Evolutionary conservation across 2,113 vertebrate species (phyloP).

Genomic region (Labeo catla): DNA sequence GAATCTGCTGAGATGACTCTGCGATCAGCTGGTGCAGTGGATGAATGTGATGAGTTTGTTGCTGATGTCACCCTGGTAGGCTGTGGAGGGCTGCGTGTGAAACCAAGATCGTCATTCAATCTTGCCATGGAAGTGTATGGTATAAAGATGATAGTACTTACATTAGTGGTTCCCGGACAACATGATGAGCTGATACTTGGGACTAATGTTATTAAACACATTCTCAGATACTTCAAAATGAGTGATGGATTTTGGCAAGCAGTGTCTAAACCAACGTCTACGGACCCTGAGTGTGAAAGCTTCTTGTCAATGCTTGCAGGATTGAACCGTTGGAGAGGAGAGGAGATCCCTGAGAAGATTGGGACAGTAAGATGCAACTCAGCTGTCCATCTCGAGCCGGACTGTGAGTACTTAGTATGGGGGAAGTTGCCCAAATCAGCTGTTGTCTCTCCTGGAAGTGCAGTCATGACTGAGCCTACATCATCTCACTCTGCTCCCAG

Average conservation of each 20-base stretch:
- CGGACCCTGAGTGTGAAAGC: not conserved
- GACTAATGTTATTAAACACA: slow-evolving; percentile 27
- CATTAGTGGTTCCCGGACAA: not conserved
- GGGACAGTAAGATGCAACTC: slow-evolving; percentile 47
- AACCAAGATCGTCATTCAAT: not conserved
- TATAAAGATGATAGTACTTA: not conserved
- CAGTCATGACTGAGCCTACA: too few relatives aligned
- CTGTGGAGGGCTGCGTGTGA: not conserved
- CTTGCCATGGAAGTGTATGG: slow-evolving; percentile 16
- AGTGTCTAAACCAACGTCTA: not conserved
- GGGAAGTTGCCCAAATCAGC: not conserved
- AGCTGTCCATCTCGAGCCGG: slow-evolving; percentile 29
- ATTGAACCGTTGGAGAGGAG: slow-evolving; percentile 36
- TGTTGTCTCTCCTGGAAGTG: too few relatives aligned
- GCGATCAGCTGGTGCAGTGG: not conserved
- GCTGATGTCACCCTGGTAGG: not conserved
- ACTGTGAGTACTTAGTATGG: too few relatives aligned
- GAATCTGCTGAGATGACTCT: slow-evolving; percentile 5
- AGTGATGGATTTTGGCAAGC: slow-evolving; percentile 21
- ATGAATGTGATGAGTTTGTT: not conserved
- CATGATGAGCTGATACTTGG: slow-evolving; percentile 33
- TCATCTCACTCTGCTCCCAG: too few relatives aligned
- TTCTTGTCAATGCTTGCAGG: slow-evolving; percentile 42
- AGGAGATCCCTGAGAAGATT: slow-evolving; percentile 24
- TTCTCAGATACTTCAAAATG: slow-evolving; percentile 26